Evolutionary conservation across 2,113 vertebrate genomes (phyloP).

Genomic region (Callospermophilus lateralis): DNA sequence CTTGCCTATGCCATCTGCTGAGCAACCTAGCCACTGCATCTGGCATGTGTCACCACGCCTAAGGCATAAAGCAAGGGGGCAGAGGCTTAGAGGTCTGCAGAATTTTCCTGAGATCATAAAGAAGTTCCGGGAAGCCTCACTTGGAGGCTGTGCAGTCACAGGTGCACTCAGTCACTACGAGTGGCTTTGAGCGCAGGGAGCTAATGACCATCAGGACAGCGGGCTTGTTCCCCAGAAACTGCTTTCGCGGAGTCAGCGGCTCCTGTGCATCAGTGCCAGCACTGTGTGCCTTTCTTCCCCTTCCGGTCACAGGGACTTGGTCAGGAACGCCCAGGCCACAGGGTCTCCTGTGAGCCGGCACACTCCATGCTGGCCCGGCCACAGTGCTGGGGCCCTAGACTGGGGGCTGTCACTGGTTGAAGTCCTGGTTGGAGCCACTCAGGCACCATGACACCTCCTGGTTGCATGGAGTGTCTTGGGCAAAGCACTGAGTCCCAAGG

Average conservation of each 20-base stretch:
- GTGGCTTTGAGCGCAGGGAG: too few species aligned
- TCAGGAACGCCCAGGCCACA: too few species aligned
- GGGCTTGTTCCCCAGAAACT: not conserved
- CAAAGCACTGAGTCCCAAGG: rapidly evolving
- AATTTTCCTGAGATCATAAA: not conserved
- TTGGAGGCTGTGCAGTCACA: not conserved
- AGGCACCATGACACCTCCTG: rapidly evolving
- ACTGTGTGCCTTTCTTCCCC: rapidly evolving
- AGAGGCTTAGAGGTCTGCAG: not conserved
- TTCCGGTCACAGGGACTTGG: rapidly evolving
- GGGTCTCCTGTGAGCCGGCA: rapidly evolving
- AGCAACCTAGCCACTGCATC: rapidly evolving
- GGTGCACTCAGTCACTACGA: not conserved
- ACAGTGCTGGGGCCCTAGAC: rapidly evolving
- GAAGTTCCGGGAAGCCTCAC: not conserved
- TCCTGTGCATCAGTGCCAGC: rapidly evolving
- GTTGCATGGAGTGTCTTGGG: not conserved
- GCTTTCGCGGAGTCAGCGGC: rapidly evolving
- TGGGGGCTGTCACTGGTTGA: rapidly evolving
- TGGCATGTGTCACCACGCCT: rapidly evolving
- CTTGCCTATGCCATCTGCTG: rapidly evolving
- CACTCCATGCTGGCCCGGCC: rapidly evolving
- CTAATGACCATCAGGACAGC: too few species aligned
- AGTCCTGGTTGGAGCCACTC: not conserved
- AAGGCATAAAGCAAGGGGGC: not conserved